Conservation (phyloP, 2,113 vertebrate genomes). For the Aegotheles bennettii region DNA sequence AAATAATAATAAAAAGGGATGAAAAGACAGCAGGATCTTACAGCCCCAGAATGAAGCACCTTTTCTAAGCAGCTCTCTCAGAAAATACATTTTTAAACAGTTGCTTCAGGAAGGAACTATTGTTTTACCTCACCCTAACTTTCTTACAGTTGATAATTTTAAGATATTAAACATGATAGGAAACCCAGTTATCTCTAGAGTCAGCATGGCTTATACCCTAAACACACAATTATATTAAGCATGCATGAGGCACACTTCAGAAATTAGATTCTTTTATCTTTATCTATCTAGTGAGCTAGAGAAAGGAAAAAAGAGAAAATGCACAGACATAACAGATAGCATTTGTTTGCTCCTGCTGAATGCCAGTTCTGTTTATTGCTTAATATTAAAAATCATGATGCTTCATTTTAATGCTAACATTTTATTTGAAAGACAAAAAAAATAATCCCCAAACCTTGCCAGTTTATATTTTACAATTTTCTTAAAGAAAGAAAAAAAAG, state of each 20-base stretch:
- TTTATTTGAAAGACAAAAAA: slow-evolving; percentile 75
- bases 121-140: slow-evolving; percentile 1
- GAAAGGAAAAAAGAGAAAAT: slow-evolving; percentile 24
- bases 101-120: slow-evolving; percentile 12
- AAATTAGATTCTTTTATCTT: slow-evolving; percentile 38
- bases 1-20: slow-evolving; percentile 14
- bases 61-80: not conserved
- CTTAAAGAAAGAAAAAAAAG: slow-evolving; percentile 31
- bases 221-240: not conserved
- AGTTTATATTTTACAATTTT: slow-evolving; percentile 52
- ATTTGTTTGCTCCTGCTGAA: slow-evolving; percentile 47
- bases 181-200: slow-evolving; percentile 2
- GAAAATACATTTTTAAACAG: slow-evolving; percentile 2
- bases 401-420: slow-evolving; percentile 59
- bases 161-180: slow-evolving; percentile 30
- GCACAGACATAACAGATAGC: slow-evolving; percentile 54
- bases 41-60: not conserved
- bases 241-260: slow-evolving; percentile 4
- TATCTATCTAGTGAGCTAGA: not conserved
- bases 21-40: not conserved
- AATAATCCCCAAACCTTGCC: slow-evolving; percentile 39
- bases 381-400: slow-evolving; percentile 33
- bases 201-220: slow-evolving; percentile 4
- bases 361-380: slow-evolving; percentile 40
- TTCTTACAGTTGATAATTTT: slow-evolving; percentile 5